Evolutionary conservation across 2,797 vertebrate species (phyloP), one percentile per base, ranked within the genome.

Genomic region (Alauda arvensis): DNA sequence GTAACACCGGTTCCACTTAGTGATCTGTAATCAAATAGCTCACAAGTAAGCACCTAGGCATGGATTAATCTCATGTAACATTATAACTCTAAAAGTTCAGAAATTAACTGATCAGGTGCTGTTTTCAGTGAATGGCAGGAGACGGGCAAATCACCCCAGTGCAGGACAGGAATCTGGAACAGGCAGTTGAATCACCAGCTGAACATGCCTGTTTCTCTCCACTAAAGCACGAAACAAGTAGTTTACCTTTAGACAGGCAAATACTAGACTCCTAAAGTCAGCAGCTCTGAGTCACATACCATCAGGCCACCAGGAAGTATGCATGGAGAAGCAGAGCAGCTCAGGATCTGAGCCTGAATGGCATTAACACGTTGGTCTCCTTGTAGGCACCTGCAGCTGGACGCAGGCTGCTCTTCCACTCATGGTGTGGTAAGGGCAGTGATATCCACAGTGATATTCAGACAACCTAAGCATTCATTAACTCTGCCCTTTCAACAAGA

Each of bases 371-470:
- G 0, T 26, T 37, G 20, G 15, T 42, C 28, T 79, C 26, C 25
- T 63, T 31, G 7, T 34, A 62, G 5, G 1, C 5, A 49, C 25
- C 24, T 83, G 42, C 8, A 24, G 24, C 8, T 45, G 45, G 56
- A 63, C 14, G 20, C 14, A 39, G 28, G 37, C 81, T 52, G 39
- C 14, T 62, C n/a, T 86, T 82, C 65, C 55, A 43, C 28, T 52
- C 0, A 0, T 40, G 42, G 14, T 1, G 6, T 37, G 28, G 28
- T n/a, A 14, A 8, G 6, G 51, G 17, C 62, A 80, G 31, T 16
- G 39, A 42, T 12, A 15, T 21, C 45, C 46, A 42, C 52, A 17
- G 28, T 12, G 37, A 33, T 10, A 12, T 60, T 85, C 53, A 45
- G 28, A 34, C 62, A 52, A 55, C 45, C 43, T 77, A 55, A 63